A percentile compares a stretch with the other conserved stretches of the same genome.
Evolutionary conservation across 2,113 vertebrate genomes (phyloP).

Genomic region (Cyanoderma ruficeps): DNA sequence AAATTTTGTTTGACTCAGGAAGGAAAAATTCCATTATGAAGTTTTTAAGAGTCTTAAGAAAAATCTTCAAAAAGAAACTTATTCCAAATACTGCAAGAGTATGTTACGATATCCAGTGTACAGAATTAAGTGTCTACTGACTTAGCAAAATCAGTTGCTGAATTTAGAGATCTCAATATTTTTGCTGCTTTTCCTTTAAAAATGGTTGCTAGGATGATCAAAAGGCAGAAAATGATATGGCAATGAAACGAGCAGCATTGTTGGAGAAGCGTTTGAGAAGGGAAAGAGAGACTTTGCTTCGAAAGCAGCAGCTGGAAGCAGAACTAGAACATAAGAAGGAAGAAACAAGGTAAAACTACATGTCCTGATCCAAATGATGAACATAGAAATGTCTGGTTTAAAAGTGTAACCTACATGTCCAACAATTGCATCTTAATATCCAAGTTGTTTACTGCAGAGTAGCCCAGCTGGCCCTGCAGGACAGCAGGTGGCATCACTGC

Average conservation of each 20-base stretch:
- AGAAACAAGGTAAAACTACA: constrained; percentile 85
- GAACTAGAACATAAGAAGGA: constrained; percentile 94
- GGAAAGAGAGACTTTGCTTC: constrained; percentile 90
- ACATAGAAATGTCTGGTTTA: not conserved
- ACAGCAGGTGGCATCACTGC: not conserved
- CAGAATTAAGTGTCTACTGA: not conserved
- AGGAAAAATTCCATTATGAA: not conserved
- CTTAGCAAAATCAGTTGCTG: not conserved
- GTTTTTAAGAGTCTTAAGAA: not conserved
- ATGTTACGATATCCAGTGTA: not conserved
- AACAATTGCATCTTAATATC: not conserved
- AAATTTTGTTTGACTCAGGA: not conserved
- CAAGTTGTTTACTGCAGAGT: not conserved
- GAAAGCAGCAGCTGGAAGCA: constrained; percentile 89
- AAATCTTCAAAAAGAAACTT: not conserved
- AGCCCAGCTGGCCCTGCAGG: not conserved
- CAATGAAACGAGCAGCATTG: constrained; percentile 91
- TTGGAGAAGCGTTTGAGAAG: constrained; percentile 92
- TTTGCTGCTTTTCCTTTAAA: constrained; percentile 27
- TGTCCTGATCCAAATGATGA: not conserved
- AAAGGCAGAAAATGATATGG: constrained; percentile 93
- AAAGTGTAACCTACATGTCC: not conserved
- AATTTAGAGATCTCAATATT: not conserved
- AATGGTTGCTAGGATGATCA: constrained; percentile 84
- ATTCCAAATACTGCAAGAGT: not conserved